Evolutionary conservation across 1,140 invertebrate genomes (phyloP).

Genomic region (Ostrea denselamellosa): DNA sequence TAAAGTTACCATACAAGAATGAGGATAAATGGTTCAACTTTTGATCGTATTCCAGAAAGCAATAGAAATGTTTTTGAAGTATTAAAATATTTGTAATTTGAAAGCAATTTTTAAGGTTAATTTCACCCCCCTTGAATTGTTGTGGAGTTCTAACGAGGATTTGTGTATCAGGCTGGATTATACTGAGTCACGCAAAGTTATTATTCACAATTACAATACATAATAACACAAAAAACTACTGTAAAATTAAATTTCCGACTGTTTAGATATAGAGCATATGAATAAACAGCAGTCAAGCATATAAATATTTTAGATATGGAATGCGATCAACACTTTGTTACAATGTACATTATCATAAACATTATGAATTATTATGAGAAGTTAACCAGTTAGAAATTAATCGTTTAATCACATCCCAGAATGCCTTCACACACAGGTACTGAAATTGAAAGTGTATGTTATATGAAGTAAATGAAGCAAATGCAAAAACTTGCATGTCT

Average conservation of each 20-base stretch:
- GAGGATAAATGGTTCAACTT: neutral
- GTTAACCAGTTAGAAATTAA: neutral
- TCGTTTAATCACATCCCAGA: neutral
- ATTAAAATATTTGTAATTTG: neutral
- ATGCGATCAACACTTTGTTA: neutral
- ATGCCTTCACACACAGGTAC: neutral
- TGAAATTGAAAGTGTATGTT: neutral
- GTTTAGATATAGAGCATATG: neutral
- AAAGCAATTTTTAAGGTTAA: constrained; percentile 3
- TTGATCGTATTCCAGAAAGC: neutral
- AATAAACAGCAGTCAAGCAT: neutral
- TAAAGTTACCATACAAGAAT: neutral
- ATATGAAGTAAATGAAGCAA: neutral
- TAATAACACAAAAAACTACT: neutral
- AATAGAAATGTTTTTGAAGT: neutral
- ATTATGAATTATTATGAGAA: neutral
- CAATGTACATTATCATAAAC: neutral
- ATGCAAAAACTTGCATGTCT: neutral
- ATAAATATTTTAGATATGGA: neutral
- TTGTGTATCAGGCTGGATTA: neutral
- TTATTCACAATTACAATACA: neutral
- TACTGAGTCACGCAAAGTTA: constrained; percentile 10
- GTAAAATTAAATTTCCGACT: neutral
- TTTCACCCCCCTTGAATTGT: neutral
- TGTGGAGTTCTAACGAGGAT: neutral